Percentiles rank a stretch among this genome's conserved stretches.
Conservation (phyloP, 2,113 vertebrate species). For the Ctenomys sociabilis region DNA sequence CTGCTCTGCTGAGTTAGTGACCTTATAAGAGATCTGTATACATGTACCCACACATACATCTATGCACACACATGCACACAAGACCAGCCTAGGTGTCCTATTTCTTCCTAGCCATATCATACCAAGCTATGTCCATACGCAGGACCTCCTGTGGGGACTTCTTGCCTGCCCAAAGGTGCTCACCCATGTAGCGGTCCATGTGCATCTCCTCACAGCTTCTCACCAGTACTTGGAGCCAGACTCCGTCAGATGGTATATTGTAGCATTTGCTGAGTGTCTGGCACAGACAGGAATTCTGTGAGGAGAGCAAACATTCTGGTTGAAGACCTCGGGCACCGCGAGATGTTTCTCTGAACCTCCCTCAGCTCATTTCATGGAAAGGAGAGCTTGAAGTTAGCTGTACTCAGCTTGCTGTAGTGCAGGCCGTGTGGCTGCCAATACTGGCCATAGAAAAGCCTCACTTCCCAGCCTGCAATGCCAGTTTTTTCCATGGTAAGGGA, state of each 20-base stretch:
- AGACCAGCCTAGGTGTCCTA: not conserved
- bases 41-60: not conserved
- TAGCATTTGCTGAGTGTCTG: not conserved
- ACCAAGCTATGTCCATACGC: not conserved
- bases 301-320: not conserved
- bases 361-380: not conserved
- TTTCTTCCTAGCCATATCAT: not conserved
- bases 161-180: not conserved
- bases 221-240: not conserved
- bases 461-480: not conserved
- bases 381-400: not conserved
- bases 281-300: not conserved
- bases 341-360: not conserved
- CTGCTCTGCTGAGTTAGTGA: not conserved
- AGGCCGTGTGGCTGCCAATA: not conserved
- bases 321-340: not conserved
- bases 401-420: not conserved
- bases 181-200: not conserved
- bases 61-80: too few species aligned
- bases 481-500: not conserved
- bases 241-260: not conserved
- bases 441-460: not conserved
- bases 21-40: not conserved
- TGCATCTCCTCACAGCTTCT: not conserved
- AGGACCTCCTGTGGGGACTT: not conserved